Evolutionary conservation across 37 sponge, comb jelly and placozoan species (phyloP).

Genomic region (Cladorhizidae sp.): DNA sequence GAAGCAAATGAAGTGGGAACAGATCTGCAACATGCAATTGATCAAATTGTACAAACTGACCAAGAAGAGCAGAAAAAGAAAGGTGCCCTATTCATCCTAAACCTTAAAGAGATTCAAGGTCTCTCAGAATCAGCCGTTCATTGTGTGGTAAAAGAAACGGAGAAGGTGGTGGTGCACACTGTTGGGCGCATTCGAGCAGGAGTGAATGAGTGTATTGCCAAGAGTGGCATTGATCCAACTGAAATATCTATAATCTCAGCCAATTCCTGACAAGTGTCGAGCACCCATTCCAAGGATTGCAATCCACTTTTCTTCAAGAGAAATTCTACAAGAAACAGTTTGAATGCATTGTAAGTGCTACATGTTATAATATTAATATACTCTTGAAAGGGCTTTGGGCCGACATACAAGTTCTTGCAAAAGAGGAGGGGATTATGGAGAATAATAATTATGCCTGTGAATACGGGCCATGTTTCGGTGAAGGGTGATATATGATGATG

Average conservation of each 20-base stretch:
- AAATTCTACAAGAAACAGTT: no score
- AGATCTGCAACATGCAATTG: background rate
- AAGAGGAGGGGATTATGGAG: no score
- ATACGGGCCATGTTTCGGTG: no score
- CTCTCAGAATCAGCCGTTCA: constrained; percentile 3
- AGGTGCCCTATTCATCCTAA: constrained; percentile 9
- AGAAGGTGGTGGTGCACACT: background rate
- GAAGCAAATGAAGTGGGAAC: no score
- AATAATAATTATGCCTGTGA: no score
- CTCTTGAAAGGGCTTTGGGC: no score
- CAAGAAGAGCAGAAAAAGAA: constrained; percentile 5
- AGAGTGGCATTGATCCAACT: no score
- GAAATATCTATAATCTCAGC: background rate
- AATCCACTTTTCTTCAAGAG: constrained; percentile 3
- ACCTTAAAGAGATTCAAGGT: constrained; percentile 4
- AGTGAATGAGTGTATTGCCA: constrained; percentile 1
- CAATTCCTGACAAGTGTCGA: background rate
- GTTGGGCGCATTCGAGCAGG: no score
- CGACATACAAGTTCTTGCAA: no score
- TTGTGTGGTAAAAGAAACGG: background rate
- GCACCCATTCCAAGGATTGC: background rate
- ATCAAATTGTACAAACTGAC: background rate
- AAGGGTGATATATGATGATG: no score
- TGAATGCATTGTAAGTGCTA: no score
- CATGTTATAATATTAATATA: no score